Base-by-base conservation (phyloP, 2,797 vertebrate genomes). In the Mus caroli region DNA sequence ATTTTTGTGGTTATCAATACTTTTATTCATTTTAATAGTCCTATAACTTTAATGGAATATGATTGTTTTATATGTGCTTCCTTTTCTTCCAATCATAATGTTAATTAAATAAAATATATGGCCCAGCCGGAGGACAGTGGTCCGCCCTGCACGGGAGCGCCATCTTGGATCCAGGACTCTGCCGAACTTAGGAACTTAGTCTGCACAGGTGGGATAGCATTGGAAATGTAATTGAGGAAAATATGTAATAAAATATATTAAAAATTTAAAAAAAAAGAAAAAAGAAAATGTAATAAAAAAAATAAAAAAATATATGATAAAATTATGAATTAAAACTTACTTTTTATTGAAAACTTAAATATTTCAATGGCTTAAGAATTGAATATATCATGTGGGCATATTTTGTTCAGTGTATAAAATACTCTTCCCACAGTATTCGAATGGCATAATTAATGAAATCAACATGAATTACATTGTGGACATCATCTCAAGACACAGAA, bases 1-100 rank as follows among this genome's bases (percentile, higher is more conserved):
- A 86, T 69, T 84, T 86, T 88, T 67, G 82, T 64, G 15, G 8
- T 17, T 84, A n/a, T 12, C 15, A 62, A 13, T 50, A 94, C 92
- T 93, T 26, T 90, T 83, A 2, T 4, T 92, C 3, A 26, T 86
- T 93, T 75, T 4, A 1, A 37, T 58, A 50, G 10, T 0, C 2
- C 11, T 67, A 75, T 71, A 8, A 3, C 58, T 87, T 89, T 54
- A 19, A 50, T 1, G 5, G 3, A 24, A 50, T 34, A 64, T 37
- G 37, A 24, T 50, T 43, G n/a, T 77, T 91, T 79, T 56, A 67
- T 54, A 76, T 75, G 0, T 67, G 8, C 19, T 58, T 0, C 10
- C 10, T 86, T 7, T 43, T 88, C 71, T 54, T 92, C 4, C 20
- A 43, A 4, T 92, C 19, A 88, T 90, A 43, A 56, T 79, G 73